Evolutionary conservation across 2,113 vertebrate genomes (phyloP).

Genomic region (Limnothrissa miodon): DNA sequence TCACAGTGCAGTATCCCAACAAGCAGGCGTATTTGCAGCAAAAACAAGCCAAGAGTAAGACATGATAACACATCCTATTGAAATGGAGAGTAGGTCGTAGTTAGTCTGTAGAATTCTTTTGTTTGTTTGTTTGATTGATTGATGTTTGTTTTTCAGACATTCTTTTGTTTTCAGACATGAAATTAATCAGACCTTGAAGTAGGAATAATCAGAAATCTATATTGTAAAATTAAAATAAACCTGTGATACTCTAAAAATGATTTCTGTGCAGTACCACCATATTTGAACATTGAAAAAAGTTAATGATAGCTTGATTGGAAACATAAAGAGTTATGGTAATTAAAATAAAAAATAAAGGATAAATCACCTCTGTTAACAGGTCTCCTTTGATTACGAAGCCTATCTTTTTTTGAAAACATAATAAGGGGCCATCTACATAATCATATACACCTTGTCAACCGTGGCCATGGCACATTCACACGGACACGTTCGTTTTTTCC

Average conservation of each 20-base stretch:
- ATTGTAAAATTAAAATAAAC: not conserved
- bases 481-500: too few relatives aligned
- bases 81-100: not conserved
- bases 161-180: not conserved
- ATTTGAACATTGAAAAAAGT: too few relatives aligned
- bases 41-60: not conserved
- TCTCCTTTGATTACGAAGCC: too few relatives aligned
- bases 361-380: not conserved
- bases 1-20: slow-evolving; percentile 23
- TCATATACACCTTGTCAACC: too few relatives aligned
- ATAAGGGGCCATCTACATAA: too few relatives aligned
- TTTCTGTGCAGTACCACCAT: not conserved
- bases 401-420: too few relatives aligned
- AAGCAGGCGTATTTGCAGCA: slow-evolving; percentile 26
- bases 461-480: too few relatives aligned
- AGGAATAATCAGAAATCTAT: not conserved
- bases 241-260: not conserved
- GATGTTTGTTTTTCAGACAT: not conserved
- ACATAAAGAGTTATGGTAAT: too few relatives aligned
- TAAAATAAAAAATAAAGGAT: too few relatives aligned
- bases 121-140: not conserved
- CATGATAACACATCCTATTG: not conserved
- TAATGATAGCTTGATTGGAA: too few relatives aligned
- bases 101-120: not conserved
- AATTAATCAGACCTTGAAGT: not conserved